These are phyloP conservation scores for Falco concolor DNA, from an alignment of 2,797 vertebrate genomes.

Conservation along the genomic window DNA sequence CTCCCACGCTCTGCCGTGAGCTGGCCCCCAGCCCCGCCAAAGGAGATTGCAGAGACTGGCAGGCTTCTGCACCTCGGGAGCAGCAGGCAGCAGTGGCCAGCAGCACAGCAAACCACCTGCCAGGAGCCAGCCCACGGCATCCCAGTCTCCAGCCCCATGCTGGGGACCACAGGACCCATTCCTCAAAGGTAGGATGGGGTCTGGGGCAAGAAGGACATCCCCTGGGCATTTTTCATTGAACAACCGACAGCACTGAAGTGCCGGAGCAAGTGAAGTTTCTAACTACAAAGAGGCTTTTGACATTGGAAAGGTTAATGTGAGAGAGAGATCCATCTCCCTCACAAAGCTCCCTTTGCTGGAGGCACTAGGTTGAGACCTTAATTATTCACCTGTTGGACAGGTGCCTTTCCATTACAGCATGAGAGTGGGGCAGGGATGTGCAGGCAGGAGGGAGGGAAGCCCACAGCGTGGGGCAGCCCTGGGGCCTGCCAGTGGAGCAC, in stretches of 20 bases:
- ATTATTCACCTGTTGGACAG: constrained; percentile 66
- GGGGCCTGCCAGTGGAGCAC: background rate
- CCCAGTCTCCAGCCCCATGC: background rate
- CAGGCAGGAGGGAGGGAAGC: background rate
- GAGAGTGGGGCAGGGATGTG: background rate
- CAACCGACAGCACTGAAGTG: background rate
- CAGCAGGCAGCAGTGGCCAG: background rate
- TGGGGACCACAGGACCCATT: background rate
- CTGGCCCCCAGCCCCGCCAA: background rate
- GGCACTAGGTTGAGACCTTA: constrained; percentile 24
- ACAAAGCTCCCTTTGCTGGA: constrained; percentile 53
- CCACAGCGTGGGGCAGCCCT: rapidly evolving
- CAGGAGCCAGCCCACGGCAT: background rate
- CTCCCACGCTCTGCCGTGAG: background rate
- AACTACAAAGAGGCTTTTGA: constrained; percentile 47
- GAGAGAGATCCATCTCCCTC: constrained; percentile 20
- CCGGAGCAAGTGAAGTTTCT: background rate
- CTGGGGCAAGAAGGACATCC: background rate
- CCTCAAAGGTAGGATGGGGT: background rate
- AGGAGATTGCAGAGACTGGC: background rate
- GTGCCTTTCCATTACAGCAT: constrained; percentile 12
- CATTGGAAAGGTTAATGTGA: constrained; percentile 56
- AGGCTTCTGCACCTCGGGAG: background rate
- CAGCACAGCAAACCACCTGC: background rate
- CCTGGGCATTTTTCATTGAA: background rate